phyloP scores from a whole-genome alignment of 2,113 vertebrate genomes.

The Psephotus haematonotus region DNA sequence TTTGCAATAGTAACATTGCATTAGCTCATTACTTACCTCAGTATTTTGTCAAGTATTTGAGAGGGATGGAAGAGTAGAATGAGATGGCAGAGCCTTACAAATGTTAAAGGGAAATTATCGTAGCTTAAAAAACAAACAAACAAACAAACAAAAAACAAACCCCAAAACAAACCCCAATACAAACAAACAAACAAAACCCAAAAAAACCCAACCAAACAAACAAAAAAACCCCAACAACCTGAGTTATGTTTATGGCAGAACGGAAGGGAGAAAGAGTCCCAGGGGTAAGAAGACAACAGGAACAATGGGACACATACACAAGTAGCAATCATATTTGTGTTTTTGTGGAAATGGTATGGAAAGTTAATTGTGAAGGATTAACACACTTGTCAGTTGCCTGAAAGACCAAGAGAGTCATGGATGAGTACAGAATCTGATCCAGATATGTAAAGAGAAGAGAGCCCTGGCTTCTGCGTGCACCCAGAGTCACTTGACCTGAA shows the following conservation, averaged over 20 bases:
- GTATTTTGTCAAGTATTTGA: not conserved
- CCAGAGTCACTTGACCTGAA: not conserved
- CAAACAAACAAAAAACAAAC: no score
- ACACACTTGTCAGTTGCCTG: not conserved
- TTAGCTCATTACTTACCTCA: not conserved
- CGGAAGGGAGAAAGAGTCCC: not conserved
- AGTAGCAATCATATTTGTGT: rapidly evolving
- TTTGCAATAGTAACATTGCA: not conserved
- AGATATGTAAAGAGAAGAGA: not conserved
- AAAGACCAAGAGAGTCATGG: not conserved
- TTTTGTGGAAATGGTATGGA: not conserved
- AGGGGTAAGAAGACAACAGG: not conserved
- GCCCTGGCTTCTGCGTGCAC: not conserved
- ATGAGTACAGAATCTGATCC: not conserved
- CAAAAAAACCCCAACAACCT: not conserved
- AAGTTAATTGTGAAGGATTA: not conserved
- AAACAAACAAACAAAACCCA: no score
- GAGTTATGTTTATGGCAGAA: not conserved
- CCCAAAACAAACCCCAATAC: not conserved
- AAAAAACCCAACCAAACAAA: no score
- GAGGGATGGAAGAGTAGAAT: not conserved
- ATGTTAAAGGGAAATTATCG: not conserved
- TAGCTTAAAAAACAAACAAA: not conserved
- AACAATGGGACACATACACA: not conserved
- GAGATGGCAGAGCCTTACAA: not conserved